Base-by-base conservation (phyloP, 2,113 vertebrate genomes). In the Plecotus auritus region DNA sequence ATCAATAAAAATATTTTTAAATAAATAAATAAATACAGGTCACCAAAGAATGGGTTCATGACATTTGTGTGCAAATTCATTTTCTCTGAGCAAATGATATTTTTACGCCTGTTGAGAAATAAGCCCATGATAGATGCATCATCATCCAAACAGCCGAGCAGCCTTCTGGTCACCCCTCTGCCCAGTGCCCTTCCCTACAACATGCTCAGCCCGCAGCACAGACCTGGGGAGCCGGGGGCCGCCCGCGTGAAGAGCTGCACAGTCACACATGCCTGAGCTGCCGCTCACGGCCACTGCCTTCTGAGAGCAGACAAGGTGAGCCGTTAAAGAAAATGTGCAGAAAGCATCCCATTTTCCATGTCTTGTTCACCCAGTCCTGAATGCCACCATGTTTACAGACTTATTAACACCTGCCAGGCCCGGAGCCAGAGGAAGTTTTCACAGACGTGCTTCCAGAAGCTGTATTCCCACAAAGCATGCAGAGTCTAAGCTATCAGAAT, bases 81-180 rank as follows among this genome's bases (percentile, higher is more conserved):
- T 93, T 97, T 95, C 94, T 96, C 89, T 45, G 12, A 96, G 93
- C 61, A 92, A 90, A 85, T 40, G 30, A 67, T 89, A 91, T 94
- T 96, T 92, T 94, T 86, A 95, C 76, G 94, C 78, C 69, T 80
- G 4, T 91, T 81, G 28, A 85, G 87, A 88, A 93, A 91, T 76
- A 83, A 85, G 66, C 85, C 82, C 73, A 42, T n/a, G 54, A 95
- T 91, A 95, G 93, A 84, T 9, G 51, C 37, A 76, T 86, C 64
- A 56, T 74, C 85, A 90, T 76, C 59, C 40, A 88, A 64, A 96
- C 92, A 85, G 80, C 40, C 7, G 0, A 30, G 45, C 7, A 5
- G 73, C 42, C 66, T 94, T 97, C 94, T 8, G 4, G 88, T 78
- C 74, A 30, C 88, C 61, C 45, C 78, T 91, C n/a, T 13, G 35